Conservation (phyloP, 2,888 invertebrate species). For the Thymelicus acteon region DNA sequence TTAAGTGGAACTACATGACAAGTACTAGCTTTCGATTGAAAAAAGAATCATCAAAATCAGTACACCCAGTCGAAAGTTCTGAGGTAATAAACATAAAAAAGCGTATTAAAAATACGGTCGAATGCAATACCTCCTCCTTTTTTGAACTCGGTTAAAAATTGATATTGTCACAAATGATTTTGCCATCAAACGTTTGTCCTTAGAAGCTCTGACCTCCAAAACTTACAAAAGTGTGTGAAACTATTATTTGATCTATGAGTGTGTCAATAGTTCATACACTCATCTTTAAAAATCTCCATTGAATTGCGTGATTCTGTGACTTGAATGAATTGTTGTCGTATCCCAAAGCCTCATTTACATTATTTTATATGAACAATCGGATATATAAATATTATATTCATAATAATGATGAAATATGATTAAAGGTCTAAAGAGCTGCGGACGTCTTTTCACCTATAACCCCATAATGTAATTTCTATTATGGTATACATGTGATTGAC, state of each 20-base stretch:
- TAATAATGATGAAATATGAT: not conserved
- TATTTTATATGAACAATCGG: not conserved
- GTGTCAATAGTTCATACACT: not conserved
- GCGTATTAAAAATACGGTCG: no score
- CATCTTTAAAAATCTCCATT: not conserved
- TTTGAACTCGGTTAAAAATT: no score
- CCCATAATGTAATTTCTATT: not conserved
- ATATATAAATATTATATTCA: not conserved
- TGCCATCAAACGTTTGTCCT: not conserved
- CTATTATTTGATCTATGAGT: not conserved
- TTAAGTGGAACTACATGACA: no score
- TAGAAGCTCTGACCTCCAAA: not conserved
- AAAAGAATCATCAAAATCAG: no score
- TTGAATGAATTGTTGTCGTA: slow-evolving; percentile 6
- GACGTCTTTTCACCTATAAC: not conserved
- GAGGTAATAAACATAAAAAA: no score
- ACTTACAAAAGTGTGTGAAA: not conserved
- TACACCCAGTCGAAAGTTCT: no score
- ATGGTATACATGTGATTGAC: no score
- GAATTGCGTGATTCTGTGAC: not conserved
- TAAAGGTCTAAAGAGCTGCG: not conserved
- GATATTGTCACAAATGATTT: no score
- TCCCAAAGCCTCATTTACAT: not conserved
- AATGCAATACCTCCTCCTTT: no score
- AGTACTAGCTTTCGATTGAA: no score